These are phyloP conservation scores for Phoebastria nigripes DNA, from an alignment of 2,797 vertebrate genomes.

Conservation along the genomic window DNA sequence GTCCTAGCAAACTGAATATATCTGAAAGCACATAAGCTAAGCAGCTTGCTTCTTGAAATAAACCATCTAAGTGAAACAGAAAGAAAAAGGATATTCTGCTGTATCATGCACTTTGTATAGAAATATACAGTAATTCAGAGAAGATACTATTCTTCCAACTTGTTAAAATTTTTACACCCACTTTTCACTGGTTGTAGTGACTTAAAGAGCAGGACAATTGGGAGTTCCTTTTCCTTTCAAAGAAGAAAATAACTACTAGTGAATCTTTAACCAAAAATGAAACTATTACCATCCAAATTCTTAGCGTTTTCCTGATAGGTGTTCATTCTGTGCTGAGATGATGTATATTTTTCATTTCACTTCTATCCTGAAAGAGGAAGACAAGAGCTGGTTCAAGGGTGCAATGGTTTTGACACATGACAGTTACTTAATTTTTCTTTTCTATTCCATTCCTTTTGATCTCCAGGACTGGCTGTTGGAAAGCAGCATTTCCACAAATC, in stretches of 20 bases:
- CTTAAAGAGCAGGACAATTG: background rate
- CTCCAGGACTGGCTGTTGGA: slow-evolving; percentile 23
- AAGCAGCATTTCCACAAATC: slow-evolving; percentile 13
- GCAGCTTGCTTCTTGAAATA: background rate
- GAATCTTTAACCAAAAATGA: background rate
- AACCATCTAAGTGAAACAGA: background rate
- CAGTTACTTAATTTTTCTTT: background rate
- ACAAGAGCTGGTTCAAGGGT: background rate
- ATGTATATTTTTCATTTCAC: background rate
- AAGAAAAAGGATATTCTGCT: background rate
- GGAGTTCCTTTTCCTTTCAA: background rate
- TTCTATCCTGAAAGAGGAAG: background rate
- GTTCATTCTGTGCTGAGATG: background rate
- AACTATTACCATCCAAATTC: background rate
- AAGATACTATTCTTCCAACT: background rate
- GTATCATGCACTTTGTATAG: background rate
- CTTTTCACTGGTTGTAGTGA: background rate
- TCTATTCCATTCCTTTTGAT: background rate
- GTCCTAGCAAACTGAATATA: background rate
- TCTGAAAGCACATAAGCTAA: background rate
- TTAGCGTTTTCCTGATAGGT: background rate
- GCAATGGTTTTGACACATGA: background rate
- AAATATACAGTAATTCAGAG: background rate
- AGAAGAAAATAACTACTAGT: background rate
- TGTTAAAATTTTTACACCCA: background rate